These are phyloP conservation scores for Hydrotaea cyrtoneurina DNA, from an alignment of 2,888 invertebrate species.

Conservation along the genomic window DNA sequence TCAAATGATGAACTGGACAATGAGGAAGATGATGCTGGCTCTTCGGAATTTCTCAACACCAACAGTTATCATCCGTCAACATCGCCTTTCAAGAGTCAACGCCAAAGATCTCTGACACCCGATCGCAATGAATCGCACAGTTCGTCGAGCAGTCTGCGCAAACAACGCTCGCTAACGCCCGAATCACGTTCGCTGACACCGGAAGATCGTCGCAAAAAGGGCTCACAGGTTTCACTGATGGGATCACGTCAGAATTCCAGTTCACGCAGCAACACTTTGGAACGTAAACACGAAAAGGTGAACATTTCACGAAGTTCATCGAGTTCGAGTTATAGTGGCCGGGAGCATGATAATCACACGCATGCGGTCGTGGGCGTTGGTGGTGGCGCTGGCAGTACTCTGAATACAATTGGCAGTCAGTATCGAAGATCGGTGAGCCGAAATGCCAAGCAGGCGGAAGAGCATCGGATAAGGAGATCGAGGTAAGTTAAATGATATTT, in stretches of 20 bases:
- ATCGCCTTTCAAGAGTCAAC: constrained; percentile 77
- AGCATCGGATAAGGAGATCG: constrained; percentile 80
- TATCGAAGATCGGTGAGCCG: constrained; percentile 76
- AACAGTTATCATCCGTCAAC: constrained; percentile 76
- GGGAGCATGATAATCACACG: constrained; percentile 70
- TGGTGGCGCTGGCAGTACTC: constrained; percentile 24
- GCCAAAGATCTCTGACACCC: constrained; percentile 80
- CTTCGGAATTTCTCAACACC: constrained; percentile 78
- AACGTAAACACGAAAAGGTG: constrained; percentile 78
- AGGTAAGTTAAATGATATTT: constrained; percentile 73
- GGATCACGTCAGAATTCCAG: constrained; percentile 79
- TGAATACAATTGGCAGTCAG: constrained; percentile 43
- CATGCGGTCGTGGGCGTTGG: constrained; percentile 45
- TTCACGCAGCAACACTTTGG: constrained; percentile 79
- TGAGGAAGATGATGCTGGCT: constrained; percentile 80
- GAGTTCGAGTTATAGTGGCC: constrained; percentile 80
- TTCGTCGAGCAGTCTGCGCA: constrained; percentile 78
- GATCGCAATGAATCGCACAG: constrained; percentile 80
- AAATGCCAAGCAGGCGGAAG: constrained; percentile 77
- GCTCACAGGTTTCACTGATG: constrained; percentile 76
- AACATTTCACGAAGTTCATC: constrained; percentile 80
- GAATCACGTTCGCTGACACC: constrained; percentile 80
- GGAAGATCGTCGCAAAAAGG: constrained; percentile 79
- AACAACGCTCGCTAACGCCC: constrained; percentile 80
- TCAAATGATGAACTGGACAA: constrained; percentile 83